Conservation (phyloP, 2,113 vertebrate species). For the Natator depressus region DNA sequence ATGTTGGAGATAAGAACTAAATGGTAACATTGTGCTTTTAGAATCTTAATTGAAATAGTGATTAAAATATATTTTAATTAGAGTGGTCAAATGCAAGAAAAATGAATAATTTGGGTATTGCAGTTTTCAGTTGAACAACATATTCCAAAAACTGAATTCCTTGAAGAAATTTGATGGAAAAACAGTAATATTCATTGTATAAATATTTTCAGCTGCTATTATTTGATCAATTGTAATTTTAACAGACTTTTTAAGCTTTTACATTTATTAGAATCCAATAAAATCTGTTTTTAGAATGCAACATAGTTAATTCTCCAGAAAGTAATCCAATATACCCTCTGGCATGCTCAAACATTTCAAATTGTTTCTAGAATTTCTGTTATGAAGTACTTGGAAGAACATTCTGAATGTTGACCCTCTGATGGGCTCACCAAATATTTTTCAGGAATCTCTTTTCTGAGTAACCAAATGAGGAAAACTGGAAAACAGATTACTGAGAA, state of each 20-base stretch:
- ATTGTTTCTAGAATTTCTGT: not conserved
- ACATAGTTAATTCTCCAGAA: not conserved
- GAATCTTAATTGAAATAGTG: not conserved
- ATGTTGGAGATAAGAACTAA: not conserved
- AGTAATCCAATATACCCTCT: not conserved
- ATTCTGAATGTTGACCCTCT: not conserved
- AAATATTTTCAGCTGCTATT: not conserved
- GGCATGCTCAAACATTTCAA: not conserved
- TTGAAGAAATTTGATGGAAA: not conserved
- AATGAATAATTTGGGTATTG: not conserved
- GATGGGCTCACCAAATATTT: not conserved
- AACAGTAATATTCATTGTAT: not conserved
- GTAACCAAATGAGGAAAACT: not conserved
- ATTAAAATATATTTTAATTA: not conserved
- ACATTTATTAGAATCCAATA: not conserved
- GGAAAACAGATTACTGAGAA: not conserved
- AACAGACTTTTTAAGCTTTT: not conserved
- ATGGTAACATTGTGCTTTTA: not conserved
- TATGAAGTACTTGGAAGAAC: not conserved
- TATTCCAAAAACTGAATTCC: not conserved
- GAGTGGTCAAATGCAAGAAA: not conserved
- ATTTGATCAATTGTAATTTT: not conserved
- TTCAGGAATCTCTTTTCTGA: not conserved
- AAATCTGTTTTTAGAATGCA: not conserved
- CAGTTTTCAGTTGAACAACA: not conserved